Evolutionary conservation across 2,797 vertebrate genomes (phyloP), one percentile per base, ranked within the genome.

Genomic region (Erpetoichthys calabaricus): DNA sequence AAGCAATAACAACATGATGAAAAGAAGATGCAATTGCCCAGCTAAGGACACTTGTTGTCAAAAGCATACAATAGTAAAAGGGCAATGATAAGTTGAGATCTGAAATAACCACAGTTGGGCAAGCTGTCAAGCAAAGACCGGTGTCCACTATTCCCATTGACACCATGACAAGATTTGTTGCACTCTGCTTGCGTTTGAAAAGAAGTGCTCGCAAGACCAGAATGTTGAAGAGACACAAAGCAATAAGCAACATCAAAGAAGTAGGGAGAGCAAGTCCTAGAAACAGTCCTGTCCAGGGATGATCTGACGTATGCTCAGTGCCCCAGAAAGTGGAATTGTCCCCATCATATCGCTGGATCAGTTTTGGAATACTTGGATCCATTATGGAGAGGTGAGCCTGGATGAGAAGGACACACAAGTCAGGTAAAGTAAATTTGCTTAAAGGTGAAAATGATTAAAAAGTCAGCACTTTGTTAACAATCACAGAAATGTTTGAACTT

Each of bases 1-100:
- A 56, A 5, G 56, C 56, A 42, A 56, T 56, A 10, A 56, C 44
- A 5, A 56, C 8, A 9, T 56, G 56, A 41, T 56, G 56, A 25
- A 56, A 47, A 44, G 56, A 56, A 45, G 56, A 56, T 8, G 44
- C 45, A 5, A 56, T 45, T 6, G 56, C 56, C 9, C 56, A 9
- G 45, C 44, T 44, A 44, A 56, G 56, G 4, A 56, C 56, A 10
- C 7, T 46, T 44, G 44, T 45, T 44, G 9, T 56, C 8, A 56
- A 45, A 9, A 56, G 44, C 45, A 56, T 44, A 7, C 56, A 56
- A 4, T 44, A 25, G 56, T 56, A 45, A 45, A 56, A 56, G 56
- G 56, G 56, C 9, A 45, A 5, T 5, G 44, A 44, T 7, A 9
- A n/a, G 8, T 8, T 10, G 9, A 56, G 45, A 10, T 56, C 56